Evolutionary conservation across 2,888 invertebrate genomes (phyloP).

Genomic region (Eustalomyia histrio): DNA sequence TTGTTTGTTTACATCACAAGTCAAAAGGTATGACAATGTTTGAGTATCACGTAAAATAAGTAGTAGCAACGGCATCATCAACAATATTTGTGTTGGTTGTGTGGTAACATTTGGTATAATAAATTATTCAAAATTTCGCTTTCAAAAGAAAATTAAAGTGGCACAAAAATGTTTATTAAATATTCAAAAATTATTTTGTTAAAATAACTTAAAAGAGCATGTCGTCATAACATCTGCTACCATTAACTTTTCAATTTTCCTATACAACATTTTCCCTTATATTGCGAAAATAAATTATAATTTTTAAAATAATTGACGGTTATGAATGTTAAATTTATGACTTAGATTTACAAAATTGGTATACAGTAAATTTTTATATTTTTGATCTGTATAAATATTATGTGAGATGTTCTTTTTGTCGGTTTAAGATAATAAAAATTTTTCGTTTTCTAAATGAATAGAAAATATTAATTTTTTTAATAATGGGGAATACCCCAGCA

Average conservation of each 20-base stretch:
- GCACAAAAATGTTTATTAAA: slow-evolving; percentile 46
- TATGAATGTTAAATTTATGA: too few relatives aligned
- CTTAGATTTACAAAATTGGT: too few relatives aligned
- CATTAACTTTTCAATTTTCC: not conserved
- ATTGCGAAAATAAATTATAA: too few relatives aligned
- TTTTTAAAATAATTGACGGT: too few relatives aligned
- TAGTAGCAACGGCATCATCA: slow-evolving; percentile 6
- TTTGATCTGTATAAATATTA: too few relatives aligned
- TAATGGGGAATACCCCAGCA: too few relatives aligned
- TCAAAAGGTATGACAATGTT: slow-evolving; percentile 5
- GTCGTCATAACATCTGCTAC: not conserved
- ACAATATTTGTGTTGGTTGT: slow-evolving; percentile 22
- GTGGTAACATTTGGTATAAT: slow-evolving; percentile 48
- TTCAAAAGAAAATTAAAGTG: slow-evolving; percentile 31
- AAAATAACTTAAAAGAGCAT: slow-evolving; percentile 17
- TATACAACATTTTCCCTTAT: not conserved
- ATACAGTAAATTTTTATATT: too few relatives aligned
- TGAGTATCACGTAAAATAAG: slow-evolving; percentile 16
- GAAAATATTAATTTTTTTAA: too few relatives aligned
- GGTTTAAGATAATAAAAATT: too few relatives aligned
- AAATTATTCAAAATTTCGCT: slow-evolving; percentile 53
- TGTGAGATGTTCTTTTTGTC: too few relatives aligned
- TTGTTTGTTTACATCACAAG: not conserved
- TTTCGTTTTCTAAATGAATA: too few relatives aligned
- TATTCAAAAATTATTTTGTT: slow-evolving; percentile 39